Evolutionary conservation across 2,113 vertebrate genomes (phyloP).

Genomic region (Vulpes lagopus): DNA sequence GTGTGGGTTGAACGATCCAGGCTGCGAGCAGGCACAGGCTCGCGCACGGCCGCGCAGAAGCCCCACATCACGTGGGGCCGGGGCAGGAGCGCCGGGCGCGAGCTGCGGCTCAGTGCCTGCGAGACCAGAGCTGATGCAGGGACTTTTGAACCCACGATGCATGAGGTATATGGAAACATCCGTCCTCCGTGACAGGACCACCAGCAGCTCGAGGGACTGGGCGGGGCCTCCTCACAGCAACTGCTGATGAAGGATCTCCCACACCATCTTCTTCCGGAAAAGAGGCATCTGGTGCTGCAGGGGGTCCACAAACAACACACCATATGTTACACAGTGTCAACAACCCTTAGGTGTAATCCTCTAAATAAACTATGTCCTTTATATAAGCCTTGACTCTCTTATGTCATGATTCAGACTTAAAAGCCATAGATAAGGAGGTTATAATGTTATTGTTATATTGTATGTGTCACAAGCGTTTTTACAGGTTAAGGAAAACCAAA

Average conservation of each 20-base stretch:
- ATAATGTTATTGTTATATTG: background rate
- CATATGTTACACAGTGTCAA: rapidly evolving
- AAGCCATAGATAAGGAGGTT: background rate
- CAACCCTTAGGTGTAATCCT: background rate
- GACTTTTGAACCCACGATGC: slow-evolving; percentile 67
- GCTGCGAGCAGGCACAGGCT: slow-evolving; percentile 78
- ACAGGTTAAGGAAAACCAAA: slow-evolving; percentile 44
- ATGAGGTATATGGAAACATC: slow-evolving; percentile 83
- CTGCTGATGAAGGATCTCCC: slow-evolving; percentile 96
- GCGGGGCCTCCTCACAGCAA: slow-evolving; percentile 88
- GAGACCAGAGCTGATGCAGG: slow-evolving; percentile 60
- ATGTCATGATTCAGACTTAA: background rate
- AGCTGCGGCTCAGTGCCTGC: slow-evolving; percentile 75
- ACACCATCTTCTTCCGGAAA: slow-evolving; percentile 95
- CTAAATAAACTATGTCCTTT: background rate
- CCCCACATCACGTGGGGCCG: slow-evolving; percentile 26
- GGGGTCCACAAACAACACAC: background rate
- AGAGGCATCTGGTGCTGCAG: slow-evolving; percentile 94
- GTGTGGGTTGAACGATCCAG: slow-evolving; percentile 71
- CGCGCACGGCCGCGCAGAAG: slow-evolving; percentile 62
- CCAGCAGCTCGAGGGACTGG: slow-evolving; percentile 71
- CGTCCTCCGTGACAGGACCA: slow-evolving; percentile 68
- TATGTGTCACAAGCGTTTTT: background rate
- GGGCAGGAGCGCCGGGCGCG: slow-evolving; percentile 59
- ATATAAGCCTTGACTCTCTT: background rate